phyloP scores from a whole-genome alignment of 2,113 vertebrate genomes.

The Neogale vison region DNA sequence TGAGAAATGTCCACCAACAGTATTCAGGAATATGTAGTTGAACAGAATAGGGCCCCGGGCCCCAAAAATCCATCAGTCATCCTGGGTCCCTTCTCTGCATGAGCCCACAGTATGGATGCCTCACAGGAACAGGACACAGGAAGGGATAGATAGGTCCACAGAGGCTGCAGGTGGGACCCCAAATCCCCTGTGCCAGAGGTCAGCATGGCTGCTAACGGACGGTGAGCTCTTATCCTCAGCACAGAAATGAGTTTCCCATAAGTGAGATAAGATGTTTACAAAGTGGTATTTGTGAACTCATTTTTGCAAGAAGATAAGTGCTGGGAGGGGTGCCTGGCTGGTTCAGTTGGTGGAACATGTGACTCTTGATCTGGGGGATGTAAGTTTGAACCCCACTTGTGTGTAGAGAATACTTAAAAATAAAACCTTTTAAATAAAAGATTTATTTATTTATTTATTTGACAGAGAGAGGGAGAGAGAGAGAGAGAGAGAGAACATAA shows the following conservation, averaged over 20 bases:
- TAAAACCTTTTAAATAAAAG: too few relatives aligned
- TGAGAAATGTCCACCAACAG: neutral
- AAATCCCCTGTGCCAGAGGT: neutral
- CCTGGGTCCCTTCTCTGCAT: neutral
- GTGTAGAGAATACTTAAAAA: neutral
- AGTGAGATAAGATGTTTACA: neutral
- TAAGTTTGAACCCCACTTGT: neutral
- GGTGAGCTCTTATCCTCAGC: neutral
- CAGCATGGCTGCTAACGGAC: fast-evolving
- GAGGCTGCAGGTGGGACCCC: neutral
- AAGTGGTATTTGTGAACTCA: neutral
- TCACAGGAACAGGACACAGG: neutral
- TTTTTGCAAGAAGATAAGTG: neutral
- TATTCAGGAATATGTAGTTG: neutral
- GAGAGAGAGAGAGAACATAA: too few relatives aligned
- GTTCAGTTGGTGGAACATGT: neutral
- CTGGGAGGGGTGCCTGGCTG: neutral
- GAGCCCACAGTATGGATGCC: neutral
- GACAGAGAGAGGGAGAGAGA: too few relatives aligned
- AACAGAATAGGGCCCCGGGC: neutral
- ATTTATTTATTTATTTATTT: too few relatives aligned
- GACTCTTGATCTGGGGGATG: neutral
- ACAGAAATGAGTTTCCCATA: neutral
- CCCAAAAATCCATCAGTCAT: neutral
- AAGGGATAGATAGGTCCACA: neutral